These are phyloP conservation scores for Orgyia antiqua DNA, from an alignment of 2,888 invertebrate species.

Conservation along the genomic window DNA sequence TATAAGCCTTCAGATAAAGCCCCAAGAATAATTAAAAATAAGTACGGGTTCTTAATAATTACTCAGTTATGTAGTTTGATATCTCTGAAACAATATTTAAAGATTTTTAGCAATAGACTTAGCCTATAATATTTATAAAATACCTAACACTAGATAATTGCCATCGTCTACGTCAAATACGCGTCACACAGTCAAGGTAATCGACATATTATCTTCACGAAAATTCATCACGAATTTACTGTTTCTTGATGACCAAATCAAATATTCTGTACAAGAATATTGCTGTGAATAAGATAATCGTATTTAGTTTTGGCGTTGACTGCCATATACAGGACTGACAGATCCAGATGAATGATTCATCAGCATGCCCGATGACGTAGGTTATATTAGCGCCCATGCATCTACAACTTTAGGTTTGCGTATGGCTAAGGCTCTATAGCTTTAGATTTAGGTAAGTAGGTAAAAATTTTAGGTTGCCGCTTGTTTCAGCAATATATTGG, in stretches of 20 bases:
- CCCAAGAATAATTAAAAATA: too few species aligned
- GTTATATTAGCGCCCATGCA: slow-evolving; percentile 27
- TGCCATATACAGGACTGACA: slow-evolving; percentile 60
- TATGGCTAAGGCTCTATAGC: not conserved
- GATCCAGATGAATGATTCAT: slow-evolving; percentile 65
- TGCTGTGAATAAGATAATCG: slow-evolving; percentile 44
- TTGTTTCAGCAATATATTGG: not conserved
- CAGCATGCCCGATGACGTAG: slow-evolving; percentile 42
- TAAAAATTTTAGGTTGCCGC: not conserved
- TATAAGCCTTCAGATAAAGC: too few species aligned
- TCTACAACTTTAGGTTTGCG: slow-evolving; percentile 7
- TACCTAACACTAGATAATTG: slow-evolving; percentile 6
- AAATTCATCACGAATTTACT: slow-evolving; percentile 4
- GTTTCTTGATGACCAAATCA: slow-evolving; percentile 3
- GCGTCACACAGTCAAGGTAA: slow-evolving; percentile 21
- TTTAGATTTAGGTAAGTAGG: not conserved
- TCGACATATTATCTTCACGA: slow-evolving; percentile 5
- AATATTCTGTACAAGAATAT: slow-evolving; percentile 33
- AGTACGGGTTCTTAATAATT: too few species aligned
- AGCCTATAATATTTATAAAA: too few species aligned
- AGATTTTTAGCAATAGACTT: too few species aligned
- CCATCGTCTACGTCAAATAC: slow-evolving; percentile 12
- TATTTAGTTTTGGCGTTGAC: slow-evolving; percentile 33
- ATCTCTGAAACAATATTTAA: too few species aligned
- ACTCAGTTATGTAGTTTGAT: too few species aligned